A percentile compares a stretch with the other conserved stretches of the same genome.
Evolutionary conservation across 1,140 invertebrate genomes (phyloP).

Genomic region (Mamestra configurata): DNA sequence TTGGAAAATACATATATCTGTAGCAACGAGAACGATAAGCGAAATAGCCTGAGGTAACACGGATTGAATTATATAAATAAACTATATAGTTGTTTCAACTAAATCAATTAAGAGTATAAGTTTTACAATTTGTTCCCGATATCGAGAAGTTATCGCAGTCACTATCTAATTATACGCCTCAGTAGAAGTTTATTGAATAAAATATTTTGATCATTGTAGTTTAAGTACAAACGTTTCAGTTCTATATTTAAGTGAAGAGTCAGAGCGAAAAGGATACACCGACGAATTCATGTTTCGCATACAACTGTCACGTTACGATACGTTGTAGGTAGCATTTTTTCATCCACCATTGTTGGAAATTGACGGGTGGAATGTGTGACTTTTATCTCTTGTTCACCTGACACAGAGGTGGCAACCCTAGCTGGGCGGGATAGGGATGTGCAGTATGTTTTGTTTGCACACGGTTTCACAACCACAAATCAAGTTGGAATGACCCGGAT

Average conservation of each 20-base stretch:
- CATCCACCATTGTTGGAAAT: slow-evolving; percentile 1
- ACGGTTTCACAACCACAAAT: slow-evolving; percentile 66
- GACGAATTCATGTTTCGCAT: neutral
- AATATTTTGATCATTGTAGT: neutral
- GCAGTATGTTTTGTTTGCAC: slow-evolving; percentile 31
- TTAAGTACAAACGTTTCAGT: neutral
- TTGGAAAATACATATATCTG: neutral
- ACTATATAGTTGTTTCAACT: neutral
- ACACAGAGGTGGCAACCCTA: slow-evolving; percentile 11
- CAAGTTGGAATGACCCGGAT: slow-evolving; percentile 61
- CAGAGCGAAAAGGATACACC: neutral
- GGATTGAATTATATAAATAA: neutral
- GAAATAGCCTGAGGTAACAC: neutral
- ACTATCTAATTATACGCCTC: no score
- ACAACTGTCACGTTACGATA: neutral
- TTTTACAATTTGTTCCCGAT: neutral
- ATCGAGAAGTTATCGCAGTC: no score
- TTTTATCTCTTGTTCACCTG: neutral
- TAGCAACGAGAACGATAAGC: neutral
- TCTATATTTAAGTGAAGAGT: neutral
- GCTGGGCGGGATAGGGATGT: neutral
- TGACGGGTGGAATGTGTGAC: neutral
- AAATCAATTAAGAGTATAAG: neutral
- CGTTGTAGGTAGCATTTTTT: neutral
- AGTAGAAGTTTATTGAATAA: neutral